Percentiles rank a stretch among this genome's conserved stretches.
Conservation (phyloP, 2,113 vertebrate genomes). For the Holacanthus passer region DNA sequence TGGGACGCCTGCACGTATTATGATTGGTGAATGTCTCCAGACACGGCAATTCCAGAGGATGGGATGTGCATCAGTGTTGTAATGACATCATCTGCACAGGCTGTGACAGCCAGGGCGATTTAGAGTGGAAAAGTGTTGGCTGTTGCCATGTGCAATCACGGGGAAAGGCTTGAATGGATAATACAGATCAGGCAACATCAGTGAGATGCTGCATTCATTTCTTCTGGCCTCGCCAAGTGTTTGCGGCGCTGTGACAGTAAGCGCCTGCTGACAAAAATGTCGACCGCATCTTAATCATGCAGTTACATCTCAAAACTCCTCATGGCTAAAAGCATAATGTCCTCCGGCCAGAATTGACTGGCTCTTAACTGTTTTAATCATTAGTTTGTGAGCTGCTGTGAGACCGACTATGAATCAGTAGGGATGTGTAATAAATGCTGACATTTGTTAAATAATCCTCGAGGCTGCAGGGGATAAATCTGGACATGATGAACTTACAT, state of each 20-base stretch:
- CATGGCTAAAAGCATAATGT: conserved; percentile 7
- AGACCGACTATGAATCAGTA: conserved; percentile 27
- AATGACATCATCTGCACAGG: conserved; percentile 78
- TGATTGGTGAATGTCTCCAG: conserved; percentile 73
- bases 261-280: conserved; percentile 23
- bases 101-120: conserved; percentile 73
- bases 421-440: conserved; percentile 18
- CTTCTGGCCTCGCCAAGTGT: conserved; percentile 50
- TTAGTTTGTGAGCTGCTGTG: conserved; percentile 39
- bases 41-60: conserved; percentile 65
- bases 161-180: conserved; percentile 64
- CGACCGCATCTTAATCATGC: conserved; percentile 30
- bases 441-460: conserved; percentile 34
- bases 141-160: conserved; percentile 74
- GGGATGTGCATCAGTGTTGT: conserved; percentile 71
- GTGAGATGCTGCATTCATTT: conserved; percentile 54
- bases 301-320: neutral
- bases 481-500: conserved; percentile 5
- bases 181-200: conserved; percentile 68
- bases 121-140: conserved; percentile 63
- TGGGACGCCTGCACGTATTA: conserved; percentile 62
- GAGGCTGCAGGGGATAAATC: conserved; percentile 4
- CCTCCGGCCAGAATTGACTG: conserved; percentile 9
- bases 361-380: conserved; percentile 32
- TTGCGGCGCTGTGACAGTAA: conserved; percentile 22